A percentile compares a stretch with the other conserved stretches of the same genome.
Evolutionary conservation across 2,113 vertebrate genomes (phyloP).

Genomic region (Sceloporus tristichus): DNA sequence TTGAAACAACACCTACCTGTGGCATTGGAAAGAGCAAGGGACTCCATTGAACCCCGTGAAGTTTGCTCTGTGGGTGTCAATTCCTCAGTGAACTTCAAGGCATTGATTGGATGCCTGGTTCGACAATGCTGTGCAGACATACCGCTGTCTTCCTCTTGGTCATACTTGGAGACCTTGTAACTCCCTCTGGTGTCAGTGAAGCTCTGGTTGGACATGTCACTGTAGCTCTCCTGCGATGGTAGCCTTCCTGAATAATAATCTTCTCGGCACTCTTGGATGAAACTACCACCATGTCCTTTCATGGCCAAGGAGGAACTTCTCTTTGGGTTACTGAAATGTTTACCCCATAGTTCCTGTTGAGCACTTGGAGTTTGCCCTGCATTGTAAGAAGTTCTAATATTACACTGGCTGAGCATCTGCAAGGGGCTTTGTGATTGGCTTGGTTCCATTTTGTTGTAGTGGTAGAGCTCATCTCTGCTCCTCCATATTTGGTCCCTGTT

Average conservation of each 20-base stretch:
- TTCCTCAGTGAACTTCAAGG: conserved; percentile 91
- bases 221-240: conserved; percentile 91
- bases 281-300: conserved; percentile 89
- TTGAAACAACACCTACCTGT: conserved; percentile 82
- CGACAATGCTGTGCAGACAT: conserved; percentile 83
- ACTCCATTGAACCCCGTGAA: conserved; percentile 94
- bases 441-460: conserved; percentile 83
- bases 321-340: conserved; percentile 87
- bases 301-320: conserved; percentile 87
- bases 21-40: conserved; percentile 90
- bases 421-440: conserved; percentile 85
- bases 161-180: conserved; percentile 87
- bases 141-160: conserved; percentile 86
- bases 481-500: conserved; percentile 94
- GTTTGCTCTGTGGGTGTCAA: conserved; percentile 93
- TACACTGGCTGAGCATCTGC: conserved; percentile 95
- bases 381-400: conserved; percentile 89
- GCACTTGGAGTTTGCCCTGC: conserved; percentile 79
- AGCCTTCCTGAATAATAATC: conserved; percentile 89
- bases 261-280: conserved; percentile 87
- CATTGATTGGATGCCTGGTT: conserved; percentile 92
- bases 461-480: conserved; percentile 85
- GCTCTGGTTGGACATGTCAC: conserved; percentile 86
- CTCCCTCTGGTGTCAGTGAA: conserved; percentile 88
- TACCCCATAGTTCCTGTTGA: conserved; percentile 84